Base-by-base conservation (phyloP, 1,140 invertebrate genomes). In the Platyscapa corneri region DNA sequence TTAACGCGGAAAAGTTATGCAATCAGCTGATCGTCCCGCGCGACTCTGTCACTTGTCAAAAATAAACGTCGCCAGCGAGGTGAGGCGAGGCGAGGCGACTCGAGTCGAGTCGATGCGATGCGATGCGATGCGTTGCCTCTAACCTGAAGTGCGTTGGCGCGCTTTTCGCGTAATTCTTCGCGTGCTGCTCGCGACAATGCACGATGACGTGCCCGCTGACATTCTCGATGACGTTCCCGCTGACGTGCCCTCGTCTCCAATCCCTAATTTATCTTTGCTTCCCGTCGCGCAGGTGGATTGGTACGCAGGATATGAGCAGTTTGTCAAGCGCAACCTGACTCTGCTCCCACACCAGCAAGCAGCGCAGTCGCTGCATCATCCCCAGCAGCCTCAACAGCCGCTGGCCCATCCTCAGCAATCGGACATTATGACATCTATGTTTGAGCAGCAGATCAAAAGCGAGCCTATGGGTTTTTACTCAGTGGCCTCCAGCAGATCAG, bases 371-470 rank as follows among this genome's bases (percentile, higher is more conserved):
- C 87, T 82, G 83, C 86, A 86, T 39, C 87, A 86, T 60, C 88
- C 88, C 64, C 88, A 86, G 60, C 86, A 90, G 74, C 83, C 86
- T 74, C 70, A 30, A 16, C 87, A 87, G 70, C 88, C 85, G 82
- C 77, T 80, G 78, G 27, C 20, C 39, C 86, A 84, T 32, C 76
- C 80, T 2, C 84, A 86, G 60, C 87, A 87, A 18, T 49, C 79
- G 72, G 87, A 90, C 88, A 79, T 79, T 78, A 93, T 93, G 93
- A 93, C 93, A 84, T 93, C 95, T 89, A 95, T 95, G 95, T 95
- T 95, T 88, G 95, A 95, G 89, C 95, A 95, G 90, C 95, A 95
- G 90, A 95, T 95, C 88, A 95, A 95, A 90, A 95, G 95, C 87
- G 95, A 95, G 90, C 95, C 95, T 83, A 95, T 95, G 95, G 95